These are phyloP conservation scores for Delichon dasypus DNA, from an alignment of 2,797 vertebrate genomes.

Conservation along the genomic window DNA sequence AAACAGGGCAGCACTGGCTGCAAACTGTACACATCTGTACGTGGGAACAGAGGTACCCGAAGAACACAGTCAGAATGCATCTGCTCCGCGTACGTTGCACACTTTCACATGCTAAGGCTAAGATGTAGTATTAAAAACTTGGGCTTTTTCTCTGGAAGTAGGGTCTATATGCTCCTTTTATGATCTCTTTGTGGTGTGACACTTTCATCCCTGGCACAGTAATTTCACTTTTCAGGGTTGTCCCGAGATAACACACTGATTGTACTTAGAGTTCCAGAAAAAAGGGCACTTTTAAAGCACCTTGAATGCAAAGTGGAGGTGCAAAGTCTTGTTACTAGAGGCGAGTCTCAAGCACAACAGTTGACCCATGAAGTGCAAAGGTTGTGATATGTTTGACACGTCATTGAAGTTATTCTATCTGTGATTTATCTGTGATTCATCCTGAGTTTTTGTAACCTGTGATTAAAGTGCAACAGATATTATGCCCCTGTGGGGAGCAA, in stretches of 20 bases:
- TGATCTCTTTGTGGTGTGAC: neutral
- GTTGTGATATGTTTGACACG: constrained; percentile 65
- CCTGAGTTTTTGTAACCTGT: neutral
- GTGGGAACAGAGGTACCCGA: neutral
- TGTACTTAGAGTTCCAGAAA: constrained; percentile 40
- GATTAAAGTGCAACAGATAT: constrained; percentile 65
- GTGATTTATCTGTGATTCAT: constrained; percentile 30
- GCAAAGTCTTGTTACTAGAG: constrained; percentile 69
- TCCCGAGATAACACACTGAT: constrained; percentile 1
- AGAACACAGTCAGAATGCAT: neutral
- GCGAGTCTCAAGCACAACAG: neutral
- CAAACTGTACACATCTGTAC: neutral
- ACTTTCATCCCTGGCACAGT: neutral
- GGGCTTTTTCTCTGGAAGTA: neutral
- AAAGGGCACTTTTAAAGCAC: constrained; percentile 28
- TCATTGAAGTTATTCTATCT: constrained; percentile 38
- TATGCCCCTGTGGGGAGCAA: neutral
- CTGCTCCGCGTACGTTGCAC: neutral
- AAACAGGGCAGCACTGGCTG: neutral
- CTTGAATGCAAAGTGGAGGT: constrained; percentile 44
- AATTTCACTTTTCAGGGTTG: constrained; percentile 5
- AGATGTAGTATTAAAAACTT: neutral
- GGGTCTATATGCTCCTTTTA: neutral
- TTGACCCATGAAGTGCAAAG: constrained; percentile 70
- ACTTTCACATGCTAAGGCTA: neutral